Conservation (phyloP, 2,888 invertebrate genomes). For the Sclerodermus sp. region DNA sequence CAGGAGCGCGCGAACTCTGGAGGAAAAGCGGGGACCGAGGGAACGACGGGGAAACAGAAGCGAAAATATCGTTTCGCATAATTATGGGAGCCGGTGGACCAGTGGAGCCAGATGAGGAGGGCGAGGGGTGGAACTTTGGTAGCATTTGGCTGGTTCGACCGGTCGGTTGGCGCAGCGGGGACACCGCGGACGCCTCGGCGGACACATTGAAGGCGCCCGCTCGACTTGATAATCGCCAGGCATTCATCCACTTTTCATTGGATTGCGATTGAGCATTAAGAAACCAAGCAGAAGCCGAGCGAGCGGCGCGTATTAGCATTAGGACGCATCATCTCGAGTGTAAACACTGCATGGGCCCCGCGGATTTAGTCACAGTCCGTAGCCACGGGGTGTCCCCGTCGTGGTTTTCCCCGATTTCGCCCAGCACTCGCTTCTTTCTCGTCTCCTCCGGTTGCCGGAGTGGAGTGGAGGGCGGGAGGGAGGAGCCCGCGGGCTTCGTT, state of each 20-base stretch:
- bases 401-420: conserved; percentile 22
- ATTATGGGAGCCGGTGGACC: conserved; percentile 7
- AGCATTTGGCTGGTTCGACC: conserved; percentile 46
- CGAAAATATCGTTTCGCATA: too few species aligned
- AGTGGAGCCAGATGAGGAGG: conserved; percentile 16
- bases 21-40: too few species aligned
- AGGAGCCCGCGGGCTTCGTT: too few species aligned
- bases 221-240: conserved; percentile 58
- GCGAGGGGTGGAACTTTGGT: conserved; percentile 40
- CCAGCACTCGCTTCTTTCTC: too few species aligned
- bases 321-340: conserved; percentile 59
- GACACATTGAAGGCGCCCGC: conserved; percentile 57
- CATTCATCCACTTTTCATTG: conserved; percentile 58
- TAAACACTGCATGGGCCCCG: conserved; percentile 57
- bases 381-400: conserved; percentile 46
- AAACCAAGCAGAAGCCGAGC: conserved; percentile 31
- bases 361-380: conserved; percentile 56
- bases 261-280: conserved; percentile 59
- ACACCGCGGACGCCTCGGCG: conserved; percentile 56
- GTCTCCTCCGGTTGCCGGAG: too few species aligned
- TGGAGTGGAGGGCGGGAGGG: too few species aligned
- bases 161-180: conserved; percentile 55
- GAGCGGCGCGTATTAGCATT: conserved; percentile 53
- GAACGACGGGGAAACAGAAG: too few species aligned
- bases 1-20: too few species aligned